Evolutionary conservation across 2,888 invertebrate genomes (phyloP), one percentile per base, ranked within the genome.

Genomic region (Melikaiella ostensackeni): DNA sequence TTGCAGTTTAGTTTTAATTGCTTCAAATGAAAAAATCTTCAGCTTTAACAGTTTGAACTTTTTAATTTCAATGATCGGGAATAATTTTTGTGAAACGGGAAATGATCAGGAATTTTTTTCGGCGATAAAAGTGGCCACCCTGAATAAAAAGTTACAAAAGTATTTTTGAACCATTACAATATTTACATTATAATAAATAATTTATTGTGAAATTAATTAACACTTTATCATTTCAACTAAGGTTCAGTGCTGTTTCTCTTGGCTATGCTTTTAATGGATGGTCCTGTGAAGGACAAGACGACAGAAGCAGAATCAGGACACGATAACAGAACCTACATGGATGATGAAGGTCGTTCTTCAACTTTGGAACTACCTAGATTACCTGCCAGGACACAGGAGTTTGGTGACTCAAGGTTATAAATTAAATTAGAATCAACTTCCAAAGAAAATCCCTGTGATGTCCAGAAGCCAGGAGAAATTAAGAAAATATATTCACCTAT

Each of bases 211-310:
- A 33, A 21, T 21, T 21, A 21, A 55, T 21, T 21, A 55, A 55
- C 3, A 55, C 6, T 21, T 21, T 59, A 5, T 16, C 8, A 24
- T 27, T 24, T 59, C 16, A 16, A 27, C 27, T 5, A 59, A 97
- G 96, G 96, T 92, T 96, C 97, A 74, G 93, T 97, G 77, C 93
- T 97, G 89, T 97, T 97, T 93, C 94, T 97, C 86, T 91, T 96
- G 13, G 96, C 96, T 0, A 95, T 96, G 92, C 96, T 97, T 92
- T 91, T 97, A 80, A 96, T 97, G 94, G 96, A 95, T 63, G 96
- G 95, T 0, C 92, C 92, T 83, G 90, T 86, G 86, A 91, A 91
- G 89, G 82, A 75, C 5, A 75, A 82, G 35, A 86, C 85, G 21
- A 81, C 86, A 21, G 84, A 81, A 21, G 91, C 82, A n/a, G 91